A percentile compares a stretch with the other conserved stretches of the same genome.
These are phyloP conservation scores for Chrysolina haemoptera DNA, from an alignment of 2,888 invertebrate species.

Conservation along the genomic window DNA sequence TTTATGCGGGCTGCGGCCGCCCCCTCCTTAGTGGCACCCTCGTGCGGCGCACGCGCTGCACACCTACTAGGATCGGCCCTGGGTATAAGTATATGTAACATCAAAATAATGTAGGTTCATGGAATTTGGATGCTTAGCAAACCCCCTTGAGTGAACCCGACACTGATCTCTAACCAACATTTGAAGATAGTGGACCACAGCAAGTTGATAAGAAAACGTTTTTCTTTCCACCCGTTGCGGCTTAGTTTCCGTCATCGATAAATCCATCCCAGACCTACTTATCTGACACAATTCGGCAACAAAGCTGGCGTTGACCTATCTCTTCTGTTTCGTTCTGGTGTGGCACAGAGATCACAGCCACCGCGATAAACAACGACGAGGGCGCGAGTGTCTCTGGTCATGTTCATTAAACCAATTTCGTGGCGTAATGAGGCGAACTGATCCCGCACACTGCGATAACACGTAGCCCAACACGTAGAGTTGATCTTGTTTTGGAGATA, in stretches of 20 bases:
- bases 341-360: slow-evolving; percentile 29
- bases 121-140: too few relatives aligned
- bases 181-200: neutral
- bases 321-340: slow-evolving; percentile 3
- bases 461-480: slow-evolving; percentile 16
- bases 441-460: slow-evolving; percentile 29
- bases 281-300: neutral
- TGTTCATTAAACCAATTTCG: slow-evolving; percentile 48
- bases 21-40: too few relatives aligned
- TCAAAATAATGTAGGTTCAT: too few relatives aligned
- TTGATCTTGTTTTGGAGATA: slow-evolving; percentile 24
- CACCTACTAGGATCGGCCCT: too few relatives aligned
- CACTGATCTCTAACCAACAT: neutral
- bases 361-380: slow-evolving; percentile 40
- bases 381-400: slow-evolving; percentile 29
- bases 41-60: too few relatives aligned
- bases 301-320: neutral
- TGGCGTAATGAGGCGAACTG: slow-evolving; percentile 37
- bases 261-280: neutral
- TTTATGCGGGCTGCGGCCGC: too few relatives aligned
- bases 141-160: neutral
- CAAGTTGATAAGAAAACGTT: neutral
- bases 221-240: neutral
- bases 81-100: too few relatives aligned
- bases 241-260: neutral